Conservation (phyloP, 1,140 invertebrate species). For the Drosophila ironensis region DNA sequence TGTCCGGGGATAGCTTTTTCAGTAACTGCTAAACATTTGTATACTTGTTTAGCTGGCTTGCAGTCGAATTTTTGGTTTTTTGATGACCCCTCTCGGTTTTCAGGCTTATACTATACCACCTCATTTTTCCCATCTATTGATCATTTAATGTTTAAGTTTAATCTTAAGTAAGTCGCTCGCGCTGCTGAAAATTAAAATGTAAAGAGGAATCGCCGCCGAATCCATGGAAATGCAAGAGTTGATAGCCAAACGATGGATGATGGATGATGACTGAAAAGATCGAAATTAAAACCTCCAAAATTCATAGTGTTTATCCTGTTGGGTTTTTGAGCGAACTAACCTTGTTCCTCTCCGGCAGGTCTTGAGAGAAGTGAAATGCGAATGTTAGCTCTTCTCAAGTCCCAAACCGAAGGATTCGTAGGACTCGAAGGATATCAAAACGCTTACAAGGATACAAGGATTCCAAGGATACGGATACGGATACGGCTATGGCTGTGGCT, state of each 20-base stretch:
- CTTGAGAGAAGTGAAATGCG: conserved; percentile 73
- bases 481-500: conserved; percentile 2
- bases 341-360: conserved; percentile 83
- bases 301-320: conserved; percentile 80
- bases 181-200: conserved; percentile 19
- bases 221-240: conserved; percentile 6
- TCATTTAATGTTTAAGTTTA: conserved; percentile 62
- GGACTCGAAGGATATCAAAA: conserved; percentile 54
- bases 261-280: conserved; percentile 31
- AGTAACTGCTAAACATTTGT: no score
- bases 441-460: no score
- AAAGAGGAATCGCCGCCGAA: conserved; percentile 36
- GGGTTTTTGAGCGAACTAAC: conserved; percentile 82
- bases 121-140: conserved; percentile 47
- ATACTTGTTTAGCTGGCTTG: no score
- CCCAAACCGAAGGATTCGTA: conserved; percentile 37
- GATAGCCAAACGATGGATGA: conserved; percentile 13
- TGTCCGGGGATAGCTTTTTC: no score
- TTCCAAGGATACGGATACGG: conserved; percentile 34
- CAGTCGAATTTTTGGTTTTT: background rate
- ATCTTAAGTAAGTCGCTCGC: conserved; percentile 54
- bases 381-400: conserved; percentile 70
- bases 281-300: conserved; percentile 50
- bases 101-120: conserved; percentile 15
- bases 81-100: conserved; percentile 20